Conservation (phyloP, 1,140 invertebrate genomes). For the Zaprionus kolodkinae region DNA sequence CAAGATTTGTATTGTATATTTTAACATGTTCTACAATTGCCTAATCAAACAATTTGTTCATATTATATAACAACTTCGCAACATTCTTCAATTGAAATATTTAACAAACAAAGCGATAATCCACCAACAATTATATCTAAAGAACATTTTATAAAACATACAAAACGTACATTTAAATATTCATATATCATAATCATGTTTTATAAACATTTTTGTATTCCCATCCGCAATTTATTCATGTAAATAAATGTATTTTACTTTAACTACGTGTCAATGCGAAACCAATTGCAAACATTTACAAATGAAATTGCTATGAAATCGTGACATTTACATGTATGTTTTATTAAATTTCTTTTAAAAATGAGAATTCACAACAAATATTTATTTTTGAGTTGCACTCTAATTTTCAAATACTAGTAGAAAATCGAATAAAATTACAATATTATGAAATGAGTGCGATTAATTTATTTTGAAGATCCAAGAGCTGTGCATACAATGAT, state of each 20-base stretch:
- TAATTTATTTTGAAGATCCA: not conserved
- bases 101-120: conserved; percentile 43
- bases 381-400: not conserved
- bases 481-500: not conserved
- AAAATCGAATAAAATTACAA: not conserved
- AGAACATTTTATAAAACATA: conserved; percentile 17
- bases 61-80: conserved; percentile 55
- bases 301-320: not conserved
- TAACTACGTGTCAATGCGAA: conserved; percentile 1
- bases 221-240: conserved; percentile 51
- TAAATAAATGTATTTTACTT: conserved; percentile 69
- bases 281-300: not conserved
- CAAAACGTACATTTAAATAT: conserved; percentile 22
- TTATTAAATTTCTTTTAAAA: not conserved
- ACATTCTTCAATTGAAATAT: conserved; percentile 66
- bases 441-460: not conserved
- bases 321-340: not conserved
- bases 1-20: conserved; percentile 16
- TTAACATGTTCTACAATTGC: conserved; percentile 7
- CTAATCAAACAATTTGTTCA: conserved; percentile 3
- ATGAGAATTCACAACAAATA: not conserved
- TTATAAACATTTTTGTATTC: conserved; percentile 61
- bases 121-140: conserved; percentile 47
- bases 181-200: conserved; percentile 51
- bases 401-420: not conserved